A percentile compares a stretch with the other conserved stretches of the same genome.
Evolutionary conservation across 2,888 invertebrate species (phyloP).

Genomic region (Lobophora halterata): DNA sequence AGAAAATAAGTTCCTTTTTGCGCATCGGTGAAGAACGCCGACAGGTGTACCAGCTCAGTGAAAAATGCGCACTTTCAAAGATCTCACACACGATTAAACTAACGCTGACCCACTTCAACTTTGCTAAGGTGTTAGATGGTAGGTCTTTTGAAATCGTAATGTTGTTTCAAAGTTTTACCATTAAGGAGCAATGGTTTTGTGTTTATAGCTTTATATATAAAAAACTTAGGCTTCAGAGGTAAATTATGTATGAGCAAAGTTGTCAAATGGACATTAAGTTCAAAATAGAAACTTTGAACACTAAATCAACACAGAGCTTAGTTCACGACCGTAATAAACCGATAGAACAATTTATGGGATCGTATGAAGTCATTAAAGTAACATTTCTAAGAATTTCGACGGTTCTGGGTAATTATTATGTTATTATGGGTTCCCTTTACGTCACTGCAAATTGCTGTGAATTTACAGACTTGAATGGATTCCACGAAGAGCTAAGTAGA

Average conservation of each 20-base stretch:
- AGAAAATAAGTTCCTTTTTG: conserved; percentile 33
- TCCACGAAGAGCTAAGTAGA: neutral
- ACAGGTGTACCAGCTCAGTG: conserved; percentile 34
- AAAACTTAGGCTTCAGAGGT: no score
- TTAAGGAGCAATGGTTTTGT: no score
- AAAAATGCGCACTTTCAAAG: conserved; percentile 37
- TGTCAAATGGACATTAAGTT: conserved; percentile 6
- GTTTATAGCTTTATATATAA: no score
- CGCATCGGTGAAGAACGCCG: conserved; percentile 34
- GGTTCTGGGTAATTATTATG: conserved; percentile 63
- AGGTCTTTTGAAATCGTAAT: no score
- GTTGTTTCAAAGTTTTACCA: no score
- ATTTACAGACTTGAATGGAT: conserved; percentile 9
- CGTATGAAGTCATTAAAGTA: conserved; percentile 76
- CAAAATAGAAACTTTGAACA: conserved; percentile 46
- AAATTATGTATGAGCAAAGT: neutral
- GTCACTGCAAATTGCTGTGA: conserved; percentile 24
- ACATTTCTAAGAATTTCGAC: conserved; percentile 65
- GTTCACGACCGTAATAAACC: conserved; percentile 57
- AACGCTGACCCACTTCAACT: conserved; percentile 27
- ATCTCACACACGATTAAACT: conserved; percentile 42
- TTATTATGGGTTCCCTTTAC: conserved; percentile 60
- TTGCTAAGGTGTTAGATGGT: no score
- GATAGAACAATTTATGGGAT: conserved; percentile 62
- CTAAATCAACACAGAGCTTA: conserved; percentile 61